Evolutionary conservation across 2,113 vertebrate genomes (phyloP).

Genomic region (Cervus canadensis): DNA sequence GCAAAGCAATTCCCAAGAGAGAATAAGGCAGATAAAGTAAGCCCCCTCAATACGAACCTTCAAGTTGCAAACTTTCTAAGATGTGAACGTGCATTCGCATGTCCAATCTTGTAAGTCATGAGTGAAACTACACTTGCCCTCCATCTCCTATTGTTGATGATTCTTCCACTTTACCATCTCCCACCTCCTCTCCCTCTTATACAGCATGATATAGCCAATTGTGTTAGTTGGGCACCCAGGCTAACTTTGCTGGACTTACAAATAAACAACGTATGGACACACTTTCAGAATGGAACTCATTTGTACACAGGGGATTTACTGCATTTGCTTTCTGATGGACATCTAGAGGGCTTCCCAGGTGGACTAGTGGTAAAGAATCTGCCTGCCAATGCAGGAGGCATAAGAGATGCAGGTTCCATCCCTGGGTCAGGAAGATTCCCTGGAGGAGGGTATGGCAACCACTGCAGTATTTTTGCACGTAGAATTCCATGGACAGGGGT

Average conservation of each 20-base stretch:
- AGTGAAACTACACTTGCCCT: not conserved
- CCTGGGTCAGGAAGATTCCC: not conserved
- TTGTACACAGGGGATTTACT: not conserved
- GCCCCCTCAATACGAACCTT: not conserved
- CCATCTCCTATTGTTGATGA: not conserved
- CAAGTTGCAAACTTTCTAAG: not conserved
- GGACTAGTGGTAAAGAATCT: not conserved
- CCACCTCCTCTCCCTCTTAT: not conserved
- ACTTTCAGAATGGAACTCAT: not conserved
- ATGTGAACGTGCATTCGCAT: not conserved
- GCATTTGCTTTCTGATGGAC: not conserved
- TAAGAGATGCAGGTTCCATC: not conserved
- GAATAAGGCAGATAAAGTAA: not conserved
- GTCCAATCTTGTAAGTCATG: not conserved
- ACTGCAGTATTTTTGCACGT: not conserved
- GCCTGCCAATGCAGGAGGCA: not conserved
- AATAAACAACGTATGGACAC: not conserved
- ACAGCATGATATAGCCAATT: not conserved
- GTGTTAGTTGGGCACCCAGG: not conserved
- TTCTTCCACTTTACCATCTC: not conserved
- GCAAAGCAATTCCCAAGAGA: not conserved
- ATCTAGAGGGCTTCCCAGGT: not conserved
- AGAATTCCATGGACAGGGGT: not conserved
- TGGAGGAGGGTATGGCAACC: not conserved
- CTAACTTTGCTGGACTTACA: not conserved